A percentile compares a stretch with the other conserved stretches of the same genome.
Evolutionary conservation across 2,797 vertebrate genomes (phyloP).

Genomic region (Delichon dasypus): DNA sequence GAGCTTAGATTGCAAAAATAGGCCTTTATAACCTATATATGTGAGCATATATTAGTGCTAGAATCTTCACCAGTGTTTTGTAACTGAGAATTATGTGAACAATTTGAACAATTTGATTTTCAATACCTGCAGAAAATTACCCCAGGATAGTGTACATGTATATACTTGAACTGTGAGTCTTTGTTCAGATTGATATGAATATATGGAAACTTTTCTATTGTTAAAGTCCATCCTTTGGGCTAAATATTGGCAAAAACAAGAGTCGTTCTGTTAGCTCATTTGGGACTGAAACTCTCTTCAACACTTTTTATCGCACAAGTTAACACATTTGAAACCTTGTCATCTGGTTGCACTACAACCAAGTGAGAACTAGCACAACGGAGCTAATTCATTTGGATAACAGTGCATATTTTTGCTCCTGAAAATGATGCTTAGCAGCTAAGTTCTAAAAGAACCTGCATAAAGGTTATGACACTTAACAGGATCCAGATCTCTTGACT

Average conservation of each 20-base stretch:
- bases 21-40: not conserved
- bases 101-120: not conserved
- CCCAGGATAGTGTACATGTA: accelerated
- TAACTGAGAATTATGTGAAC: not conserved
- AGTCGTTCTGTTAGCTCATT: not conserved
- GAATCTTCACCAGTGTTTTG: not conserved
- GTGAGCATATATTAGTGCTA: not conserved
- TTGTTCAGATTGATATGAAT: not conserved
- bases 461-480: slow-evolving; percentile 22
- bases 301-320: slow-evolving; percentile 5
- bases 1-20: not conserved
- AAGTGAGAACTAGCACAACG: slow-evolving; percentile 41
- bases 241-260: not conserved
- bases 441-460: not conserved
- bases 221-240: not conserved
- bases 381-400: slow-evolving; percentile 38
- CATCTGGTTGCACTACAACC: slow-evolving; percentile 13
- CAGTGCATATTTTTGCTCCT: slow-evolving; percentile 54
- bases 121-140: not conserved
- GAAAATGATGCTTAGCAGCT: not conserved
- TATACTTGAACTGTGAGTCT: not conserved
- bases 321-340: slow-evolving; percentile 48
- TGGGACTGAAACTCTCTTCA: not conserved
- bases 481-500: slow-evolving; percentile 8
- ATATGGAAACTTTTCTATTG: not conserved